These are phyloP conservation scores for Anthrax anthrax DNA, from an alignment of 2,888 invertebrate genomes.

Conservation along the genomic window DNA sequence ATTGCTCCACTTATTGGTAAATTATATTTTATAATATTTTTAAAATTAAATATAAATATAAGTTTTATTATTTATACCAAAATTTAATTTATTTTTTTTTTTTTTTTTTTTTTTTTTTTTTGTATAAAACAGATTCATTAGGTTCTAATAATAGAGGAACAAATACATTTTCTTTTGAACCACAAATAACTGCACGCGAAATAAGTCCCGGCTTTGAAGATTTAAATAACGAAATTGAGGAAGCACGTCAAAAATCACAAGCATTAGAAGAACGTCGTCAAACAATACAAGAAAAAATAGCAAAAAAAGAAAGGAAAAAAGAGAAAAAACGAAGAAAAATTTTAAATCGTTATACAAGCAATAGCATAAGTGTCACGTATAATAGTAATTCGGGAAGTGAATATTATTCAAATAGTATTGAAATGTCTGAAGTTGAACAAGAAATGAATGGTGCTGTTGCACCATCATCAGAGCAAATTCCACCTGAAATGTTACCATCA, in stretches of 20 bases:
- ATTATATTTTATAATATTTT: background rate
- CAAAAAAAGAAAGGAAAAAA: conserved; percentile 55
- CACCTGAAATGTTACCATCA: conserved; percentile 34
- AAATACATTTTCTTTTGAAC: conserved; percentile 12
- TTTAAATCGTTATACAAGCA: conserved; percentile 20
- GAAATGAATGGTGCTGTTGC: conserved; percentile 30
- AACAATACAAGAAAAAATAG: conserved; percentile 56
- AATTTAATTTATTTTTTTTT: background rate
- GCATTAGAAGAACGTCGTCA: conserved; percentile 53
- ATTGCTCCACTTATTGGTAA: conserved; percentile 43
- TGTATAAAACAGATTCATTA: background rate
- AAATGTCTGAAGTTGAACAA: conserved; percentile 26
- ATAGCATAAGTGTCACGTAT: conserved; percentile 1
- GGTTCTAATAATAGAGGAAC: background rate
- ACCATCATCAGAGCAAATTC: conserved; percentile 11
- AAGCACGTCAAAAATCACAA: conserved; percentile 53
- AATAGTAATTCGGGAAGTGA: conserved; percentile 5
- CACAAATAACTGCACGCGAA: conserved; percentile 25
- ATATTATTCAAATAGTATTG: conserved; percentile 11
- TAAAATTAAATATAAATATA: background rate
- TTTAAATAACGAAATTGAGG: conserved; percentile 59
- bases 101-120: background rate
- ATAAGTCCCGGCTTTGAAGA: conserved; percentile 55
- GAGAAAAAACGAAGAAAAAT: conserved; percentile 53
- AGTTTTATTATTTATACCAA: conserved; percentile 24